Base-by-base conservation (phyloP, 2,113 vertebrate species). In the Phaethon lepturus region DNA sequence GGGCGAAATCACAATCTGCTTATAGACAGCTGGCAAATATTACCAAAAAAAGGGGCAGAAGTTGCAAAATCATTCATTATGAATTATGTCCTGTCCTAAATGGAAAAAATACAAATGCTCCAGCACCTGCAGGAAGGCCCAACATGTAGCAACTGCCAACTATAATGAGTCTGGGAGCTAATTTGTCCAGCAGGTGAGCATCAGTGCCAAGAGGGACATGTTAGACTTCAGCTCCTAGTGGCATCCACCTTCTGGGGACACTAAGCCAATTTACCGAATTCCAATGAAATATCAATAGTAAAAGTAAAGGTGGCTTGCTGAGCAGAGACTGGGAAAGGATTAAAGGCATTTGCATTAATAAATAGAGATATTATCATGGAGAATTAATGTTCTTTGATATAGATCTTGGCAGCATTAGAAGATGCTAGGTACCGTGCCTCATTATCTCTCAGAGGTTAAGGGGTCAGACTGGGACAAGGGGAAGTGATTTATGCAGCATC, bases 371-470 rank as follows among this genome's bases (percentile, higher is more conserved):
- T 96, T 94, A 97, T 97, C 78, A 31, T 66, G 89, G 91, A 92
- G 91, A 96, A 97, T 97, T 97, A 95, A 97, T 96, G 95, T 94
- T 89, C 94, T 97, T 97, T 95, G 96, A 95, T 97, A 93, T 42
- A 40, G 79, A 96, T 95, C 96, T 96, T 90, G 94, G 93, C 94
- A 96, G 96, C 79, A 62, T 94, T 92, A 82, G 76, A 77, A 86
- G 93, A 93, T 93, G 92, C 76, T 56, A 76, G 89, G 89, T 91
- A 78, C 76, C 35, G 77, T 29, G 76, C 82, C 93, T 97, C 91
- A 95, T 97, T 97, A 97, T 96, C 76, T 95, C 91, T 62, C 82
- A 42, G 91, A 94, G 97, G 97, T 97, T 90, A 88, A 24, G 8
- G 73, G 95, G 95, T 96, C 89, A 96, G 52, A 55, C 84, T 87